Conservation (phyloP, 2,888 invertebrate species). For the Aproaerema taeniolella region DNA sequence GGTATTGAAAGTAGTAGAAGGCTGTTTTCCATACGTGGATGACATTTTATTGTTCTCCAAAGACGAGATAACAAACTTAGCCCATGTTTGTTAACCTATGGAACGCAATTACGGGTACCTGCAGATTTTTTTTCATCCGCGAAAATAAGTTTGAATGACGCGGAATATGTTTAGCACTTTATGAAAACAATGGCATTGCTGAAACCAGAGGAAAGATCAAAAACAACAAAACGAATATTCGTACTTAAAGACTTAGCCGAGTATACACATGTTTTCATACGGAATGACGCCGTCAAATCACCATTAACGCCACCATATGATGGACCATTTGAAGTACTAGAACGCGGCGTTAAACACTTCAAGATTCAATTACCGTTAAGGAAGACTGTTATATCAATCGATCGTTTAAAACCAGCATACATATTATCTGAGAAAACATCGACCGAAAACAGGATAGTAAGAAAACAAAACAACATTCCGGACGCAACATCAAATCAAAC, state of each 20-base stretch:
- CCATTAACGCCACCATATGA: conserved; percentile 17
- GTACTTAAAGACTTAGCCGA: neutral
- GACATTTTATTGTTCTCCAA: neutral
- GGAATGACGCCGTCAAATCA: conserved; percentile 15
- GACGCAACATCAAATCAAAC: too few species aligned
- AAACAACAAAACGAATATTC: neutral
- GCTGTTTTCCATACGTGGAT: neutral
- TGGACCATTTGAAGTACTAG: conserved; percentile 16
- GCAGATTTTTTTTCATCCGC: neutral
- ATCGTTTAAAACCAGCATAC: conserved; percentile 16
- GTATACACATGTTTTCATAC: conserved; percentile 13
- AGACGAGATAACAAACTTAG: neutral
- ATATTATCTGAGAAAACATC: too few species aligned
- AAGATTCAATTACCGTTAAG: conserved; percentile 9
- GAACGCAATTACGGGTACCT: neutral
- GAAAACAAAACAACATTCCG: too few species aligned
- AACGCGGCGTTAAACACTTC: conserved; percentile 9
- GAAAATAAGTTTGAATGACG: neutral
- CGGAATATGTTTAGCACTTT: neutral
- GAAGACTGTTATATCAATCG: conserved; percentile 10
- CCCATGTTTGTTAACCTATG: neutral
- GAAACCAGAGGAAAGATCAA: neutral
- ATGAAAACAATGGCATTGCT: neutral
- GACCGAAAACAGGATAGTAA: too few species aligned
- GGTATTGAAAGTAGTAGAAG: neutral